A percentile compares a stretch with the other conserved stretches of the same genome.
phyloP scores from a whole-genome alignment of 2,113 vertebrate species.

The Anthoscopus minutus region DNA sequence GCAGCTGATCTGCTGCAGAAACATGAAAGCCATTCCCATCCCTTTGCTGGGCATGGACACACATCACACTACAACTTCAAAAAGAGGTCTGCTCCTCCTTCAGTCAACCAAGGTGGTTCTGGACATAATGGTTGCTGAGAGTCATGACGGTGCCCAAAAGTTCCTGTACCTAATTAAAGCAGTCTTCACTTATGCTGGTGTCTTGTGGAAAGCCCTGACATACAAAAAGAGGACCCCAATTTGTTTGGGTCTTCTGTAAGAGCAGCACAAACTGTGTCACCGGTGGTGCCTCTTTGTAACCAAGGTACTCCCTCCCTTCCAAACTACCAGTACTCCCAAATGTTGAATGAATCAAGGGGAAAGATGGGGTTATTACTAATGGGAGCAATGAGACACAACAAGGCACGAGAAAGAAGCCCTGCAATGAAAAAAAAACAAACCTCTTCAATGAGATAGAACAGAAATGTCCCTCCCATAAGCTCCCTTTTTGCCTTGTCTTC shows the following conservation, averaged over 20 bases:
- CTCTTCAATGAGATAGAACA: neutral
- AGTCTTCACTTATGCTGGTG: neutral
- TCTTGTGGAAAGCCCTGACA: neutral
- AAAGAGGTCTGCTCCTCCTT: neutral
- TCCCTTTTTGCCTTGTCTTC: neutral
- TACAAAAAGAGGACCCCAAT: neutral
- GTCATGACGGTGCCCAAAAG: neutral
- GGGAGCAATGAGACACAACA: neutral
- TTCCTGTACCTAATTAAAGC: neutral
- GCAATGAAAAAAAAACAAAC: neutral
- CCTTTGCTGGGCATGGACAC: neutral
- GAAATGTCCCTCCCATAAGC: neutral
- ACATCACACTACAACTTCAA: neutral
- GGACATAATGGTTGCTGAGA: neutral
- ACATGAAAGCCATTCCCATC: neutral
- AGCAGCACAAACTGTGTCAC: neutral
- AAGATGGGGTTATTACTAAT: neutral
- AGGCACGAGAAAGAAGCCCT: neutral
- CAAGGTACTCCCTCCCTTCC: neutral
- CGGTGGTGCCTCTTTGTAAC: neutral
- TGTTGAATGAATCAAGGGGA: neutral
- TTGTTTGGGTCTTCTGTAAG: conserved; percentile 27
- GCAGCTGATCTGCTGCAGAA: neutral
- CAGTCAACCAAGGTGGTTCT: neutral
- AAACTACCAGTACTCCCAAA: neutral